These are phyloP conservation scores for Megathymus violae DNA, from an alignment of 1,140 invertebrate genomes.

Conservation along the genomic window DNA sequence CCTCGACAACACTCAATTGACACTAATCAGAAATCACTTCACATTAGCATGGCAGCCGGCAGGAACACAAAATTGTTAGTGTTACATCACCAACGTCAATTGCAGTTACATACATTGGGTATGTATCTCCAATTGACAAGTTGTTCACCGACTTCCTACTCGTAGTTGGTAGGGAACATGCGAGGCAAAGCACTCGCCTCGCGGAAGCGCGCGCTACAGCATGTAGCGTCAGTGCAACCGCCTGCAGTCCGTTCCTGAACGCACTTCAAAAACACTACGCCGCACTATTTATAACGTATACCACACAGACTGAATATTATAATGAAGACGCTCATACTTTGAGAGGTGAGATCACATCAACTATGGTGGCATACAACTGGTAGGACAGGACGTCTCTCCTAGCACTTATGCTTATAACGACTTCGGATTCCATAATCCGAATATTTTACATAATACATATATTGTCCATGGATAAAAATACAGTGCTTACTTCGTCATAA, in stretches of 20 bases:
- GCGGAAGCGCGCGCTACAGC: slow-evolving; percentile 7
- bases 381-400: no score
- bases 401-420: no score
- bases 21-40: not conserved
- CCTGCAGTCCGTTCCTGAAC: not conserved
- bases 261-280: not conserved
- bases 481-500: no score
- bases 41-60: not conserved
- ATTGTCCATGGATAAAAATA: no score
- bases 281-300: slow-evolving; percentile 32
- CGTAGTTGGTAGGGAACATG: not conserved
- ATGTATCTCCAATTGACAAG: slow-evolving; percentile 1
- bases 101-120: not conserved
- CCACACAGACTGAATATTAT: not conserved
- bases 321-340: no score
- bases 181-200: not conserved
- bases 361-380: no score
- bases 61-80: not conserved
- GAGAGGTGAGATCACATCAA: no score
- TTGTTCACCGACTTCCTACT: not conserved
- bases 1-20: not conserved
- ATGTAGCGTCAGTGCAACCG: slow-evolving; percentile 4
- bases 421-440: no score
- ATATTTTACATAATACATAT: no score
- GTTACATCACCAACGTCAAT: slow-evolving; percentile 13